phyloP scores from a whole-genome alignment of 2,888 invertebrate species.

The Noctua fimbriata region DNA sequence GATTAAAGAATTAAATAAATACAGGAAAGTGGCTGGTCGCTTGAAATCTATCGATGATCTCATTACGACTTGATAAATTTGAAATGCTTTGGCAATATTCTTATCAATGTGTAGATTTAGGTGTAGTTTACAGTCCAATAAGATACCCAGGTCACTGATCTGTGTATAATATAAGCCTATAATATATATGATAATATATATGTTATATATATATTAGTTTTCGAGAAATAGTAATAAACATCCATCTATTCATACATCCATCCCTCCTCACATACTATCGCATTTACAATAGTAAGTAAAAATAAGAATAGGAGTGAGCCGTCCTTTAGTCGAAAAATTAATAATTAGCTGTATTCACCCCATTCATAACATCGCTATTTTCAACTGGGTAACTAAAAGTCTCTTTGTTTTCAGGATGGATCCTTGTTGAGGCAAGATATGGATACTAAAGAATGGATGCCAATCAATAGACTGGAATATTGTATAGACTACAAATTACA shows the following conservation, averaged over 20 bases:
- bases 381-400: not conserved
- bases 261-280: not conserved
- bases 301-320: not conserved
- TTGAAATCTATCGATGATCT: too few species aligned
- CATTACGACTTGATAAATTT: too few species aligned
- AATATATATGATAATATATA: too few species aligned
- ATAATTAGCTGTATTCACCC: not conserved
- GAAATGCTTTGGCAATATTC: too few species aligned
- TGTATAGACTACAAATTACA: conserved; percentile 10
- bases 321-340: not conserved
- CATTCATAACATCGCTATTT: not conserved
- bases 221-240: not conserved
- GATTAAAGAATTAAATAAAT: too few species aligned
- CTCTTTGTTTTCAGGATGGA: conserved; percentile 17
- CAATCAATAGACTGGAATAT: conserved; percentile 3
- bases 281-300: not conserved
- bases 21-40: too few species aligned
- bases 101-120: too few species aligned
- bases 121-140: too few species aligned
- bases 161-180: too few species aligned
- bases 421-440: not conserved
- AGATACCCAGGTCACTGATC: too few species aligned
- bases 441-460: not conserved
- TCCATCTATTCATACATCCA: not conserved
- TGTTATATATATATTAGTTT: too few species aligned